Evolutionary conservation across 1,140 invertebrate species (phyloP).

Genomic region (Drusus annulatus): DNA sequence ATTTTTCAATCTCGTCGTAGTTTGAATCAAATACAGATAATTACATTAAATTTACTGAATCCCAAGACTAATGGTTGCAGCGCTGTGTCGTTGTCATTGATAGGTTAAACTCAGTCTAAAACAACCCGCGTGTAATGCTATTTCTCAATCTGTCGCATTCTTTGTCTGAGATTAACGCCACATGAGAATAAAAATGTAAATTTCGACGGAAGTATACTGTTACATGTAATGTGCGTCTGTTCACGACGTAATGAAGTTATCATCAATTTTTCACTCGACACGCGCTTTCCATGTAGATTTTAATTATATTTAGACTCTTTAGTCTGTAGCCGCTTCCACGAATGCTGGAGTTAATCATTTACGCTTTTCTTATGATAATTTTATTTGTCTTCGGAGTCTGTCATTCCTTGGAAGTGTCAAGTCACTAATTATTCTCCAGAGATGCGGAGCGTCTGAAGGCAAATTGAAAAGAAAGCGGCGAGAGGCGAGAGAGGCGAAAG

Average conservation of each 20-base stretch:
- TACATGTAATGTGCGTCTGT: constrained; percentile 3
- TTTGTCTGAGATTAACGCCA: background rate
- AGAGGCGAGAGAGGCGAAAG: background rate
- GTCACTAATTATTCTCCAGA: constrained; percentile 19
- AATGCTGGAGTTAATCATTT: constrained; percentile 14
- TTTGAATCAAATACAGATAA: too few relatives aligned
- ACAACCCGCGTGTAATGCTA: too few relatives aligned
- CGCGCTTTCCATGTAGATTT: constrained; percentile 13
- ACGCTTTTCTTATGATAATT: constrained; percentile 31
- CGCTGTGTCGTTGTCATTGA: too few relatives aligned
- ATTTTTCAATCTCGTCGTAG: too few relatives aligned
- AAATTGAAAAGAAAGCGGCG: constrained; percentile 28
- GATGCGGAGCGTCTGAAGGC: background rate
- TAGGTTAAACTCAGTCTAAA: too few relatives aligned
- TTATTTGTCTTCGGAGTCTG: constrained; percentile 31
- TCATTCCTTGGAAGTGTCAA: constrained; percentile 5
- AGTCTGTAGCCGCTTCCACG: background rate
- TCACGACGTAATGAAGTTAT: constrained; percentile 10
- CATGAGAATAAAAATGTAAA: too few relatives aligned
- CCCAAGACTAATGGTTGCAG: too few relatives aligned
- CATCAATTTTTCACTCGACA: constrained; percentile 25
- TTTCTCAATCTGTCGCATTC: too few relatives aligned
- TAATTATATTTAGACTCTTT: background rate
- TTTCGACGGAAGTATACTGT: background rate
- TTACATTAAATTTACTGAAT: too few relatives aligned